These are phyloP conservation scores for Carassius auratus DNA, from an alignment of 2,113 vertebrate genomes.

Conservation along the genomic window DNA sequence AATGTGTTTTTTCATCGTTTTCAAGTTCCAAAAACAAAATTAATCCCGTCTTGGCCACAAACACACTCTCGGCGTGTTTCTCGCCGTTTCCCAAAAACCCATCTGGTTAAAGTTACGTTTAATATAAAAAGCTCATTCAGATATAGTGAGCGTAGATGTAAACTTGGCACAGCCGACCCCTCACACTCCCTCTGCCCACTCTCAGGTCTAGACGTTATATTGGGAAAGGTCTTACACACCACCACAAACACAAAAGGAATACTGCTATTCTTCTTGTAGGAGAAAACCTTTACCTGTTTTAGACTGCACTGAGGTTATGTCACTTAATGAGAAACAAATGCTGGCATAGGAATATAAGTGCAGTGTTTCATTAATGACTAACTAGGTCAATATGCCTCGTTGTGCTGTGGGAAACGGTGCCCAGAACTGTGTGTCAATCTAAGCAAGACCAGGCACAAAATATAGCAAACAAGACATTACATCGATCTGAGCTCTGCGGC, in stretches of 20 bases:
- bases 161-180: constrained; percentile 75
- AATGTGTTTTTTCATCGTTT: constrained; percentile 59
- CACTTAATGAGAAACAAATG: constrained; percentile 76
- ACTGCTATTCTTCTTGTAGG: constrained; percentile 66
- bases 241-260: constrained; percentile 69
- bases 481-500: constrained; percentile 31
- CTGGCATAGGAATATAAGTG: constrained; percentile 66
- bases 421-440: constrained; percentile 46
- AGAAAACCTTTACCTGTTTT: constrained; percentile 68
- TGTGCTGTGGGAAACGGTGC: constrained; percentile 58
- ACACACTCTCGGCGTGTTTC: constrained; percentile 65
- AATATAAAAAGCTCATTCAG: constrained; percentile 85
- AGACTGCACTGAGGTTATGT: constrained; percentile 59
- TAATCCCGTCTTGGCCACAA: constrained; percentile 63
- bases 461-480: constrained; percentile 40
- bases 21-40: constrained; percentile 68
- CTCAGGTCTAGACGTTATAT: constrained; percentile 86
- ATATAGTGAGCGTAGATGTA: constrained; percentile 79
- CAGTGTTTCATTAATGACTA: constrained; percentile 77
- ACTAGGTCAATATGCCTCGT: constrained; percentile 72
- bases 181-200: constrained; percentile 62
- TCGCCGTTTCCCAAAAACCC: constrained; percentile 68
- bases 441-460: constrained; percentile 34
- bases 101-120: constrained; percentile 84
- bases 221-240: constrained; percentile 77